Evolutionary conservation across 92 coral and sea anemone genomes (phyloP).

Genomic region (Parazoanthus darwini): DNA sequence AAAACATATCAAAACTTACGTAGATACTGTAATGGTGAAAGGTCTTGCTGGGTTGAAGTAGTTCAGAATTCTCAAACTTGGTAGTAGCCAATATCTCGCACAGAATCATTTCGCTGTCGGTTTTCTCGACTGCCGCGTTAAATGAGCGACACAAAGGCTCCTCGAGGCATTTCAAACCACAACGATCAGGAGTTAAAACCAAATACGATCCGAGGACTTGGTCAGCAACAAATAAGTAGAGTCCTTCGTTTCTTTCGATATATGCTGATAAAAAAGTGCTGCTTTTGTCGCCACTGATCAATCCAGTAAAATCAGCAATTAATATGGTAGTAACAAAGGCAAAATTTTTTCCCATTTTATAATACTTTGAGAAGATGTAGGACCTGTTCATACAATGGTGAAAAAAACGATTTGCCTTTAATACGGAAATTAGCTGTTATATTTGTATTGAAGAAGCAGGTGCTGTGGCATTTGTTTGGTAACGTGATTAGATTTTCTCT

Average conservation of each 20-base stretch:
- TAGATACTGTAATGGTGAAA: constrained; percentile 32
- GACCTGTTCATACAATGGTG: background rate
- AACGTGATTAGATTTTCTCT: background rate
- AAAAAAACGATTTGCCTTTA: background rate
- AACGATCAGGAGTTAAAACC: background rate
- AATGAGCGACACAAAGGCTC: background rate
- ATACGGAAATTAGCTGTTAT: background rate
- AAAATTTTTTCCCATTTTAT: background rate
- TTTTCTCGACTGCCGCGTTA: background rate
- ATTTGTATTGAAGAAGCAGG: background rate
- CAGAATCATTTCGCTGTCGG: background rate
- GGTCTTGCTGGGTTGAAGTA: constrained; percentile 26
- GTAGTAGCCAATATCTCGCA: background rate
- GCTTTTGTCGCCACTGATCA: background rate
- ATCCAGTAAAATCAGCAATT: background rate
- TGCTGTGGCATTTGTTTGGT: background rate
- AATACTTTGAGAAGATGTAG: background rate
- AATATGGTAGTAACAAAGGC: background rate
- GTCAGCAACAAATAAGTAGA: background rate
- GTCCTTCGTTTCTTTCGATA: background rate
- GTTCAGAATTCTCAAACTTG: background rate
- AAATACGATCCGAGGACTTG: background rate
- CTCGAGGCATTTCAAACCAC: background rate
- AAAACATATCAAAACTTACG: constrained; percentile 7
- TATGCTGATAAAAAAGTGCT: background rate